phyloP scores from a whole-genome alignment of 1,140 invertebrate genomes.

The Samia ricini region DNA sequence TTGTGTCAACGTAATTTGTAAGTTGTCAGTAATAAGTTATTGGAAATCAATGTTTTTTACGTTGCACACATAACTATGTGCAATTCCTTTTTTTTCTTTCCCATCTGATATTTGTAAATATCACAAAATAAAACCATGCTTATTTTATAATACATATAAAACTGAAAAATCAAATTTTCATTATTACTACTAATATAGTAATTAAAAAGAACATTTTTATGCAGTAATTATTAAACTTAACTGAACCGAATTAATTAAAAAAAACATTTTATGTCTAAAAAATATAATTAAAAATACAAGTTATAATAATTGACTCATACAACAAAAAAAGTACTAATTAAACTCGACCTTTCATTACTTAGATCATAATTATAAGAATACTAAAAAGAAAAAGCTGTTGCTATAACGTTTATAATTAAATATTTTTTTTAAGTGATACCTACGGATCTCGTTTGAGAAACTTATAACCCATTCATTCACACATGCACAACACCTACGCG shows the following conservation, averaged over 20 bases:
- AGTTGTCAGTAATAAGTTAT: neutral
- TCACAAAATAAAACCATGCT: no score
- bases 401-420: neutral
- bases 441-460: constrained; percentile 5
- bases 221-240: no score
- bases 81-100: no score
- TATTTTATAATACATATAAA: no score
- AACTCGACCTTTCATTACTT: neutral
- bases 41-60: neutral
- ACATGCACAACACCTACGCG: constrained; percentile 44
- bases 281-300: no score
- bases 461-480: constrained; percentile 22
- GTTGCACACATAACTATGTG: neutral
- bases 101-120: no score
- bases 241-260: no score
- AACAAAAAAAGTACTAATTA: neutral
- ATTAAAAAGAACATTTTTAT: no score
- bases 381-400: neutral
- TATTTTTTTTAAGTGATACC: neutral
- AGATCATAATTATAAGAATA: neutral
- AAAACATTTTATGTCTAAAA: no score
- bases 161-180: no score
- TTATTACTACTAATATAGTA: no score
- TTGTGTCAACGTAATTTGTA: neutral
- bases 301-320: no score